Base-by-base conservation (phyloP, 92 coral and sea anemone species). In the Pocillopora grandis region DNA sequence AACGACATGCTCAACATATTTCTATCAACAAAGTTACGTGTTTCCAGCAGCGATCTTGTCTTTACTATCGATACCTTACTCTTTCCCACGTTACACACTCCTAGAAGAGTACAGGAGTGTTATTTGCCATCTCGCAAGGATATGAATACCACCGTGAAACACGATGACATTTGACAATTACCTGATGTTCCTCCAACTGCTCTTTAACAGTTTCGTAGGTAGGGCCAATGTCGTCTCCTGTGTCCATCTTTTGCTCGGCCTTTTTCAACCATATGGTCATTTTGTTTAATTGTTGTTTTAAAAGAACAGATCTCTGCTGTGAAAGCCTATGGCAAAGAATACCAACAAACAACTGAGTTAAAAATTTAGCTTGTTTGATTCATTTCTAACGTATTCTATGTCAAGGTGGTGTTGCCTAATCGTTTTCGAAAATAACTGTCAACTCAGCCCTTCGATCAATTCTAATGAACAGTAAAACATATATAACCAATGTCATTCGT, bases 121-220 rank as follows among this genome's bases (percentile, higher is more conserved):
- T 42, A 3, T 42, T 42, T 42, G 52, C 52, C 0, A 42, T 3
- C 8, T 42, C 52, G 52, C 52, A 42, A 3, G 52, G 52, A 7
- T 7, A 42, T 42, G 52, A 42, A 42, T 42, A 42, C 52, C 52
- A 3, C 52, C 5, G 8, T 42, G 52, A 3, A 42, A 42, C 52
- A 42, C 8, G 52, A 42, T 3, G 8, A 42, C 52, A 42, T 42
- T 42, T 42, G 52, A 42, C 52, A 42, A 42, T 42, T 52, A 94
- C 99, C 98, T 96, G 93, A 49, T 93, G 98, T 42, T 90, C 97
- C 1, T 91, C 95, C 69, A 90, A 77, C 66, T 96, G 98, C 21
- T 92, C 48, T 80, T 94, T 91, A 15, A 89, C 89, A 7, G 94
- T 85, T 13, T 92, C 90, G 73, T 92, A 94, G 72, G 92, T 93